Percentiles rank a stretch among this genome's conserved stretches.
Evolutionary conservation across 1,140 invertebrate species (phyloP).

Genomic region (Ostrea edulis): DNA sequence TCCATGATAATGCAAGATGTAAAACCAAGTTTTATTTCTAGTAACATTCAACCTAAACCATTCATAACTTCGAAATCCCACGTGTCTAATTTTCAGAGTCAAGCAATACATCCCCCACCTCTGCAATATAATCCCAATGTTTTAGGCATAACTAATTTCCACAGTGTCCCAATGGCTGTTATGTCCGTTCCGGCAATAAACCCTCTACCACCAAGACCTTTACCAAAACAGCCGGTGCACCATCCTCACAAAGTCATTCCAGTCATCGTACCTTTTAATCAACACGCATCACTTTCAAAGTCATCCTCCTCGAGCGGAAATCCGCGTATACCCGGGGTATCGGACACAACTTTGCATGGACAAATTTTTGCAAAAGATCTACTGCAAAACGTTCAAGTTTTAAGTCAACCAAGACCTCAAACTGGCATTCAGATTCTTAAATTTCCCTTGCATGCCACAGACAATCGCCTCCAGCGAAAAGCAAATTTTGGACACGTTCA

Average conservation of each 20-base stretch:
- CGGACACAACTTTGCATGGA: not conserved
- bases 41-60: conserved; percentile 1
- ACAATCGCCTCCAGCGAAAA: not conserved
- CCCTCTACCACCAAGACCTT: not conserved
- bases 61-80: not conserved
- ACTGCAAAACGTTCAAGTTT: not conserved
- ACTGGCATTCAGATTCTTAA: not conserved
- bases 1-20: not conserved
- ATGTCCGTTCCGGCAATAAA: not conserved
- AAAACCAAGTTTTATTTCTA: conserved; percentile 9
- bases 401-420: not conserved
- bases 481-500: not conserved
- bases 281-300: not conserved
- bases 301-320: not conserved
- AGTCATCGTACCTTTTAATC: not conserved
- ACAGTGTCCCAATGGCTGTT: not conserved
- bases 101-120: not conserved
- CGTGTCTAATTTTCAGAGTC: conserved; percentile 16
- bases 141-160: not conserved
- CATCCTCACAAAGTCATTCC: not conserved
- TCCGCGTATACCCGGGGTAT: not conserved
- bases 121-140: not conserved
- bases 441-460: not conserved
- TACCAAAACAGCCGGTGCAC: not conserved
- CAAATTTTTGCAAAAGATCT: not conserved